Conservation (phyloP, 2,888 invertebrate species). For the Polymixis flavicincta region DNA sequence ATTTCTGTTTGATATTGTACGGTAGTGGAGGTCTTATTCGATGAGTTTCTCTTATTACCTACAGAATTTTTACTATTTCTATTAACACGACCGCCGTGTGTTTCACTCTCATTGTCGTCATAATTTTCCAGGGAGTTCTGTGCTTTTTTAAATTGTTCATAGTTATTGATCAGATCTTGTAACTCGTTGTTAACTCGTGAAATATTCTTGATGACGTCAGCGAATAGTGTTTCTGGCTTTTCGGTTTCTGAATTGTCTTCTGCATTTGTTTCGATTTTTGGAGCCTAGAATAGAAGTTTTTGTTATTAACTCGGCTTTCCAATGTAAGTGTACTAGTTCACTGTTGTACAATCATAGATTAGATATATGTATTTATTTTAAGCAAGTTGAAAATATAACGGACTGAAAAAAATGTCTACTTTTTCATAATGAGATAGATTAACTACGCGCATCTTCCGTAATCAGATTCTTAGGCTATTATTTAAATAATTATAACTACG, state of each 20-base stretch:
- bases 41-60: not conserved
- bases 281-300: slow-evolving; percentile 49
- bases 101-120: slow-evolving; percentile 28
- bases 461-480: not conserved
- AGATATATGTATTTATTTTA: not conserved
- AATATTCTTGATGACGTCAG: slow-evolving; percentile 80
- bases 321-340: not conserved
- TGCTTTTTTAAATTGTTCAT: slow-evolving; percentile 75
- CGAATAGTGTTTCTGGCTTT: slow-evolving; percentile 66
- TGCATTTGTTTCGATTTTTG: slow-evolving; percentile 38
- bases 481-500: not conserved
- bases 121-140: slow-evolving; percentile 70
- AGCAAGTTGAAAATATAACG: not conserved
- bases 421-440: too few relatives aligned
- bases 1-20: slow-evolving; percentile 63
- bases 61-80: slow-evolving; percentile 20
- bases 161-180: slow-evolving; percentile 78
- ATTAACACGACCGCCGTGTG: not conserved
- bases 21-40: not conserved
- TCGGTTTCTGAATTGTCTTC: slow-evolving; percentile 7
- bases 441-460: not conserved
- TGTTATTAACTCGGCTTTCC: not conserved
- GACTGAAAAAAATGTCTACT: too few relatives aligned
- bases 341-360: not conserved
- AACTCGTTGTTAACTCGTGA: slow-evolving; percentile 78